Evolutionary conservation across 2,888 invertebrate genomes (phyloP), one percentile per base, ranked within the genome.

Genomic region (Apamea anceps): DNA sequence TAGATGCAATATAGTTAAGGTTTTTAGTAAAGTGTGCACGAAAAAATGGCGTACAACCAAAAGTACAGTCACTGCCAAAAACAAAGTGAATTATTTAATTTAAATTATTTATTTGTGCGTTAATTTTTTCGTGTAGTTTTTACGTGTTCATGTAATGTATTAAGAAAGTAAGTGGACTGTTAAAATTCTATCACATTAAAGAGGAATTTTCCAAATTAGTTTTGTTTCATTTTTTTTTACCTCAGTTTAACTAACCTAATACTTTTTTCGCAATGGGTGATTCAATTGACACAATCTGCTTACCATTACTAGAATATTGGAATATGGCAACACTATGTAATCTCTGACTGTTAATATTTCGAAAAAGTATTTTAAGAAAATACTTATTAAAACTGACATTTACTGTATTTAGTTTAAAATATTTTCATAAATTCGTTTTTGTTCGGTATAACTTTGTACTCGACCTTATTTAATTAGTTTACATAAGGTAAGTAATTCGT

Each of bases 111-210:
- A 90, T 86, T 63, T 72, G 82, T 74, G 63, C 67, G 51, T 54
- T 48, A 7, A 54, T 84, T 84, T 83, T 90, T 91, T 90, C 89
- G 86, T 91, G 91, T 88, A 80, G 21, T 78, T 87, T 84, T 83
- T 82, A 80, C 84, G 79, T 86, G 89, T 90, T 90, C 83, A 90
- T 88, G 86, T 82, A 89, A 87, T 90, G 89, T 92, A 88, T 87
- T 92, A 91, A 91, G 85, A 91, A 91, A 84, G 96, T 96, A 96
- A 96, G 96, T 96, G 95, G 96, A 96, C 94, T 96, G 96, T 96
- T 96, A 91, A 94, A 95, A 94, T 96, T 95, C 90, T 95, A 95
- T 96, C 95, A 95, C 95, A 96, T 95, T 96, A 96, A 96, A 96
- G 82, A 86, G 82, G 81, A 88, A 80, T 89, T 90, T 93, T 91